Evolutionary conservation across 2,113 vertebrate species (phyloP), one percentile per base, ranked within the genome.

Genomic region (Bostrychus sinensis): DNA sequence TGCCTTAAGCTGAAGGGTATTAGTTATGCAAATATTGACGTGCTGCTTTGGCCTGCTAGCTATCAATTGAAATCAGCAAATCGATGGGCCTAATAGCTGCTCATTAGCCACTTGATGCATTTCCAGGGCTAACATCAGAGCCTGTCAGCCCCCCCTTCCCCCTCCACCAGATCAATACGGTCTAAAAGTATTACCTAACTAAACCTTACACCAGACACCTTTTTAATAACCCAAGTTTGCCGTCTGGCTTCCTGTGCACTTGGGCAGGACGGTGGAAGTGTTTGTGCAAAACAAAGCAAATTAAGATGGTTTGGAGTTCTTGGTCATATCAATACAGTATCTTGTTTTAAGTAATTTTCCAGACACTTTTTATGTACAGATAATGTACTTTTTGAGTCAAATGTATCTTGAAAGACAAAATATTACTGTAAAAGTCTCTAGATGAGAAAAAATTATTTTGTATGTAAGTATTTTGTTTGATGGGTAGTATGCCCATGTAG

Each of bases 41-140:
- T 93, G 93, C 85, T 89, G 87, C 93, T 94, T 94, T 95, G 93
- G 89, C 93, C 93, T 94, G 89, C 89, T 92, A 89, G 93, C 93
- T 94, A 95, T 97, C 96, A 95, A 92, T 94, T 93, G 93, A 92
- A 95, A 96, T 96, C 95, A 97, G 93, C 89, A 93, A 96, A 96
- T 98, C 95, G 86, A 95, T 96, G 84, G 75, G 76, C 87, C 92
- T 97, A 97, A 97, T 97, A 96, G 96, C 92, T 94, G 88, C 94
- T 97, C 93, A 93, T 97, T 95, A 94, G 89, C 80, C 80, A 93
- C 90, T 93, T 94, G 93, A 94, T 95, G 93, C 93, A 93, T 95
- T 94, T 93, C 90, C 91, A 91, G 89, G 83, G 87, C 89, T 91
- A 79, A 75, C 89, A 89, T 93, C 78, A 78, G 89, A 84, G 89